A percentile compares a stretch with the other conserved stretches of the same genome.
These are phyloP conservation scores for Corydoras maculifer DNA, from an alignment of 2,113 vertebrate species.

Conservation along the genomic window DNA sequence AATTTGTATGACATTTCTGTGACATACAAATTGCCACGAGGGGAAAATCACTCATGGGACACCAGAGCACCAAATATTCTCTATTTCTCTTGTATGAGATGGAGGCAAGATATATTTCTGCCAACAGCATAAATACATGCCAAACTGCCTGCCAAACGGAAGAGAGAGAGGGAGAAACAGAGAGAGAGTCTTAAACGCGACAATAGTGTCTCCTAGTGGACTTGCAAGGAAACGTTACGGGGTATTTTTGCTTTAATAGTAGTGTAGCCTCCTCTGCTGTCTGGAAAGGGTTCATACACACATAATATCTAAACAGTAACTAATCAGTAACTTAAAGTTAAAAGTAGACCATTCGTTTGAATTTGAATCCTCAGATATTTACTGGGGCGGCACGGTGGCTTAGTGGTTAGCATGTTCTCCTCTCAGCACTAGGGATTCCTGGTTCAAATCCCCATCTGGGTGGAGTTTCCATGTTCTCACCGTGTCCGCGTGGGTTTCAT, in stretches of 20 bases:
- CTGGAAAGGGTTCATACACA: not conserved
- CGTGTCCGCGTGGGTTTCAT: too few species aligned
- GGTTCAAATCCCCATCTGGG: too few species aligned
- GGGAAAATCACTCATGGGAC: not conserved
- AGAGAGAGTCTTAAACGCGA: not conserved
- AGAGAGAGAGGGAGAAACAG: not conserved
- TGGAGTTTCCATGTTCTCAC: too few species aligned
- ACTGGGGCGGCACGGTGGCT: too few species aligned
- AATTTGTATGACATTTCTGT: not conserved
- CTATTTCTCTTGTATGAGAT: not conserved
- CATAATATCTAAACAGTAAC: not conserved
- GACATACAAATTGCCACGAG: not conserved
- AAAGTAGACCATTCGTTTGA: too few species aligned
- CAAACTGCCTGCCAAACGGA: not conserved
- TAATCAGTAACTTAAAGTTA: not conserved
- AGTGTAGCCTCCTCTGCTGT: conserved; percentile 27
- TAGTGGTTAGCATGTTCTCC: too few species aligned
- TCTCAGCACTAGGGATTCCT: too few species aligned
- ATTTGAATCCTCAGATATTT: too few species aligned
- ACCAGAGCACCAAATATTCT: not conserved
- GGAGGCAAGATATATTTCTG: not conserved
- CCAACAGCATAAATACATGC: conserved; percentile 3
- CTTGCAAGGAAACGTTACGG: not conserved
- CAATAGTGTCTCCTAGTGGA: conserved; percentile 31
- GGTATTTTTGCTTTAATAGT: not conserved